Evolutionary conservation across 2,888 invertebrate genomes (phyloP).

Genomic region (Sesamia inferens): DNA sequence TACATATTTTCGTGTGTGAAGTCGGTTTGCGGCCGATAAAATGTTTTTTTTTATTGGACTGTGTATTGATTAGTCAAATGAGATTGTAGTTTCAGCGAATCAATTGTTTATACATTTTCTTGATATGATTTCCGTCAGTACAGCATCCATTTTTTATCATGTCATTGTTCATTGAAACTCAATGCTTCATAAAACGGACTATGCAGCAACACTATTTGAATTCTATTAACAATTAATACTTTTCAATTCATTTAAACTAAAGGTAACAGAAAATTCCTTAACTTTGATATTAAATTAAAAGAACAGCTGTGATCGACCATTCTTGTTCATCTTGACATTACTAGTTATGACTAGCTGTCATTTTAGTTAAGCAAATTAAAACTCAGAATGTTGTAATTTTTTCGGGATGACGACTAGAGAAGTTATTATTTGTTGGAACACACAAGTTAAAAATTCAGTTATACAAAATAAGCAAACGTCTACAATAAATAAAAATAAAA

Average conservation of each 20-base stretch:
- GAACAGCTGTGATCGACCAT: no score
- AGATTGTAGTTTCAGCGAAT: background rate
- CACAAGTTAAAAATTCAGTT: no score
- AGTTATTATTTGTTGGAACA: no score
- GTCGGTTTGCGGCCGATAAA: constrained; percentile 28
- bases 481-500: no score
- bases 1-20: constrained; percentile 34
- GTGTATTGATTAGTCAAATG: background rate
- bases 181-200: background rate
- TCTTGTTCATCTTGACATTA: no score
- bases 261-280: no score
- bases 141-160: background rate
- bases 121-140: background rate
- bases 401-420: no score
- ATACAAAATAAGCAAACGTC: no score
- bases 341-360: no score
- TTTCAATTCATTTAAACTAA: no score
- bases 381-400: background rate
- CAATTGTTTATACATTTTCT: background rate
- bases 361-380: no score
- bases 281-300: no score
- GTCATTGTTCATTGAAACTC: background rate
- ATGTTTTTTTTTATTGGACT: background rate
- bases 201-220: background rate
- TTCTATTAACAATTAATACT: background rate